phyloP scores from a whole-genome alignment of 2,888 invertebrate genomes.

The Acanthosepion lycidas region DNA sequence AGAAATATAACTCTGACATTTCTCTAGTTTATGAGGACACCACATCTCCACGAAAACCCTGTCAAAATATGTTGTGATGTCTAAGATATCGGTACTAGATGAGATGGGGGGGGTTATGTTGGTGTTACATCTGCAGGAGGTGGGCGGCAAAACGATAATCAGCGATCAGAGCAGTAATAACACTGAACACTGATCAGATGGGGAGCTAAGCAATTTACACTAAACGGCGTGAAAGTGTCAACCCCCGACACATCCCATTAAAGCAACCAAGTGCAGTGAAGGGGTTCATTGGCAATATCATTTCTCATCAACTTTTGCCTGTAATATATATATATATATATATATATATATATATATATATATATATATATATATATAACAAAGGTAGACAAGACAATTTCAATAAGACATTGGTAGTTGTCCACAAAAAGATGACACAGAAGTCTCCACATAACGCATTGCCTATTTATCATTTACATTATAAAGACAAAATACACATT shows the following conservation, averaged over 20 bases:
- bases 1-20: too few species aligned
- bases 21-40: too few species aligned
- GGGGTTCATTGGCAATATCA: background rate
- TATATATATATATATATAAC: too few species aligned
- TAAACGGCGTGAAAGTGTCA: constrained; percentile 22
- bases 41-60: too few species aligned
- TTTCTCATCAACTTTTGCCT: background rate
- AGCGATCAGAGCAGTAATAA: background rate
- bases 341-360: too few species aligned
- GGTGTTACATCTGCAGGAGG: background rate
- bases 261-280: background rate
- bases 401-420: background rate
- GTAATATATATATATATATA: too few species aligned
- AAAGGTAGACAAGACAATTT: too few species aligned
- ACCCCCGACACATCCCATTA: constrained; percentile 6
- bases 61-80: too few species aligned
- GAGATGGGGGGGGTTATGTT: background rate
- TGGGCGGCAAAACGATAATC: background rate
- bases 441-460: background rate
- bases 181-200: background rate
- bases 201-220: background rate
- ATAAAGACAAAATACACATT: background rate
- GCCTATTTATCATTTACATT: background rate
- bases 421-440: background rate
- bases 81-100: background rate